Evolutionary conservation across 2,888 invertebrate species (phyloP).

Genomic region (Lithosia quadra): DNA sequence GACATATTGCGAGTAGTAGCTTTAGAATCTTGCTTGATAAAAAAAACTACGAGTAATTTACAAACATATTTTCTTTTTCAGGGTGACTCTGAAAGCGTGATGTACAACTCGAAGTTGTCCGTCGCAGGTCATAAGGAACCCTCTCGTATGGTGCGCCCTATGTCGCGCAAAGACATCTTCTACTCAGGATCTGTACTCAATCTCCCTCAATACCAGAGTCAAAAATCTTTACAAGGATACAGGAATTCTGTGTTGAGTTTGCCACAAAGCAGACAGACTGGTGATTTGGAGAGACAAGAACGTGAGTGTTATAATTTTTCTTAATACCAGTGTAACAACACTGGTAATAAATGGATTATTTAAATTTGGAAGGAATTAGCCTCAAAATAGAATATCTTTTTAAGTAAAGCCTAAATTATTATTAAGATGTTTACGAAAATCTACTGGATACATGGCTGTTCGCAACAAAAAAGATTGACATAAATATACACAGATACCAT

Average conservation of each 20-base stretch:
- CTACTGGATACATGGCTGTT: too few species aligned
- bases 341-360: not conserved
- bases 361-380: not conserved
- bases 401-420: too few species aligned
- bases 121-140: constrained; percentile 77
- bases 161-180: constrained; percentile 98
- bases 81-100: constrained; percentile 89
- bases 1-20: too few species aligned
- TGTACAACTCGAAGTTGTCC: constrained; percentile 90
- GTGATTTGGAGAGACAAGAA: constrained; percentile 89
- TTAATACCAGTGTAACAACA: not conserved
- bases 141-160: constrained; percentile 92
- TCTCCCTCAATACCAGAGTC: constrained; percentile 97
- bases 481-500: too few species aligned
- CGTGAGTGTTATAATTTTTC: constrained; percentile 80
- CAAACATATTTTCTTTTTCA: constrained; percentile 47
- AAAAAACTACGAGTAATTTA: not conserved
- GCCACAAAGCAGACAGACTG: constrained; percentile 89
- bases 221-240: constrained; percentile 95
- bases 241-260: constrained; percentile 96
- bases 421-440: too few species aligned
- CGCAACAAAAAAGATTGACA: too few species aligned
- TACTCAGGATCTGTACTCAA: constrained; percentile 98
- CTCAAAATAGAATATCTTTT: too few species aligned
- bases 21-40: not conserved